Evolutionary conservation across 1,140 invertebrate genomes (phyloP).

Genomic region (Holotrichia oblita): DNA sequence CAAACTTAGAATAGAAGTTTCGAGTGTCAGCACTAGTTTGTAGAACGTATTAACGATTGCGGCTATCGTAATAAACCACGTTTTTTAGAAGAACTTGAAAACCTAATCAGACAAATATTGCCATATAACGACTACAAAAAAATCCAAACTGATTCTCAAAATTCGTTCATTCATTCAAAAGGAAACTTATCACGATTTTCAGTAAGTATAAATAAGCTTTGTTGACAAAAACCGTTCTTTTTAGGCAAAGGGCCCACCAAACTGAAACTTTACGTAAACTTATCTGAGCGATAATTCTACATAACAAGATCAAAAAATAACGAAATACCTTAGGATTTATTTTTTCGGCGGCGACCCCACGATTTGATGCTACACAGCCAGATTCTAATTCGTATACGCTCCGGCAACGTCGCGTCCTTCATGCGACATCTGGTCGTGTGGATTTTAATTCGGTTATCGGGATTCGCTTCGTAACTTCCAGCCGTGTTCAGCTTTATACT

Average conservation of each 20-base stretch:
- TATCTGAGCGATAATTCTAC: not conserved
- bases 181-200: no score
- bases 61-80: no score
- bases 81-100: no score
- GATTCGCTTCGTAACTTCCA: not conserved
- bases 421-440: not conserved
- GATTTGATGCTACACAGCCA: not conserved
- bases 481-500: not conserved
- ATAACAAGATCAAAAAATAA: slow-evolving; percentile 1
- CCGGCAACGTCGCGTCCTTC: not conserved
- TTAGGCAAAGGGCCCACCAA: not conserved
- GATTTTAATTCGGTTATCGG: slow-evolving; percentile 8
- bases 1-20: no score
- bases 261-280: not conserved
- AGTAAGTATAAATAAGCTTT: not conserved
- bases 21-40: no score
- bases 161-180: no score
- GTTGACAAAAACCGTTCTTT: not conserved
- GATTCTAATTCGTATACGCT: not conserved
- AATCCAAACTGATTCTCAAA: no score
- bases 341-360: not conserved
- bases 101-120: no score
- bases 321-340: slow-evolving; percentile 1
- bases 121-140: no score
- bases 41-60: no score